Conservation (phyloP, 2,888 invertebrate genomes). For the Lasioglossum leucozonium region DNA sequence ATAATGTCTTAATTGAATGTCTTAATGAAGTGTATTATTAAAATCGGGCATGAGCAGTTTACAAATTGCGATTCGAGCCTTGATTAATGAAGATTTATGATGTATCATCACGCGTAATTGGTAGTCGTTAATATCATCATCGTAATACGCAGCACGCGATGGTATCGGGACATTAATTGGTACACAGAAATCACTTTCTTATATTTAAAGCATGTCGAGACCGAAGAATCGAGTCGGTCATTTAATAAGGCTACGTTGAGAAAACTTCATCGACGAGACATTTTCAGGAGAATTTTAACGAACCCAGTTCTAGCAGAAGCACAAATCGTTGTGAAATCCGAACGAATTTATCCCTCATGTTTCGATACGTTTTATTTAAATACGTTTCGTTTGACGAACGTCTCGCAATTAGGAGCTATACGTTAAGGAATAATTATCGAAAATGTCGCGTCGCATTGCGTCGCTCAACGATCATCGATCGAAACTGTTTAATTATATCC, state of each 20-base stretch:
- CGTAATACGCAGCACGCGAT: background rate
- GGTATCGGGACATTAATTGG: background rate
- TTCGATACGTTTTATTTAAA: conserved; percentile 8
- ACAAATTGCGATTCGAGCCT: background rate
- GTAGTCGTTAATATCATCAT: conserved; percentile 2
- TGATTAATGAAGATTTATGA: conserved; percentile 3
- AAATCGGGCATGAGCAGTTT: background rate
- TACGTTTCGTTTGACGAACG: conserved; percentile 17
- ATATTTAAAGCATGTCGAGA: background rate
- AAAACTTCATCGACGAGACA: background rate
- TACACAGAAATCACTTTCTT: background rate
- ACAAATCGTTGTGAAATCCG: background rate
- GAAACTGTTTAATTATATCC: conserved; percentile 20
- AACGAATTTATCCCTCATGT: conserved; percentile 6
- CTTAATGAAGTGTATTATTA: background rate
- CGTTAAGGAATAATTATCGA: conserved; percentile 18
- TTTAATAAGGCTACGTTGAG: background rate
- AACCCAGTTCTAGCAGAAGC: background rate
- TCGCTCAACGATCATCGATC: background rate
- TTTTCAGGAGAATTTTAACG: background rate
- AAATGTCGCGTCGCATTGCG: background rate
- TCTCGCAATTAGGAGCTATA: conserved; percentile 10
- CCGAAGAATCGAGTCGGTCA: background rate
- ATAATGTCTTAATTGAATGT: background rate
- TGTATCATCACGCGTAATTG: background rate